A percentile compares a stretch with the other conserved stretches of the same genome.
Evolutionary conservation across 2,888 invertebrate species (phyloP).

Genomic region (Notodonta ziczac): DNA sequence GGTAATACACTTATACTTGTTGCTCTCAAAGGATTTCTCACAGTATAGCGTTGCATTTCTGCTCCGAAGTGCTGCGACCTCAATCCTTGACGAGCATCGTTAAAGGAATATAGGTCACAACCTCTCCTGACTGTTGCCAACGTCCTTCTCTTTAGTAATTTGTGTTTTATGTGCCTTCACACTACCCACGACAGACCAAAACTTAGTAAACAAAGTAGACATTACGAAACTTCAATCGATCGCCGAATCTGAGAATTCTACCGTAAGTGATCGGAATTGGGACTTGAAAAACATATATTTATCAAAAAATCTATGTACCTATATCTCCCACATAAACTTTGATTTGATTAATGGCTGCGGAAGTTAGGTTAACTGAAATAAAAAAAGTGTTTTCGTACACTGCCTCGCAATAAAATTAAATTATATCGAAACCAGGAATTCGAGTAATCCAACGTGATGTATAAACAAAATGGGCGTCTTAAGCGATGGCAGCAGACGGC

Average conservation of each 20-base stretch:
- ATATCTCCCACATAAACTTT: background rate
- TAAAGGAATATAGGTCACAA: slow-evolving; percentile 51
- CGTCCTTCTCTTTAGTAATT: slow-evolving; percentile 22
- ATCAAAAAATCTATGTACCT: background rate
- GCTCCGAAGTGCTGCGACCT: slow-evolving; percentile 34
- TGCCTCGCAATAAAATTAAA: slow-evolving; percentile 11
- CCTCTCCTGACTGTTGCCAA: slow-evolving; percentile 18
- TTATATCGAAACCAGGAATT: slow-evolving; percentile 16
- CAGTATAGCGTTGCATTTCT: slow-evolving; percentile 26
- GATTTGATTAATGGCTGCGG: background rate
- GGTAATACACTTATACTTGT: slow-evolving; percentile 4
- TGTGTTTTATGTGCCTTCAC: slow-evolving; percentile 13
- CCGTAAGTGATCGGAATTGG: background rate
- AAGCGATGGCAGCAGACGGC: slow-evolving; percentile 9
- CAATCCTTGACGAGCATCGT: slow-evolving; percentile 38
- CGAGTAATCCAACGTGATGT: slow-evolving; percentile 10
- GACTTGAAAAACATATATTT: background rate
- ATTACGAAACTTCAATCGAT: background rate
- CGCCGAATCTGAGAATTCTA: background rate
- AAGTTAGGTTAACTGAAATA: background rate
- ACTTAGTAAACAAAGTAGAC: slow-evolving; percentile 10
- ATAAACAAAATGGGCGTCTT: slow-evolving; percentile 26
- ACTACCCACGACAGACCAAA: slow-evolving; percentile 12
- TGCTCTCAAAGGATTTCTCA: slow-evolving; percentile 24
- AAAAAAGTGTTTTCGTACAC: slow-evolving; percentile 2